Evolutionary conservation across 2,888 invertebrate genomes (phyloP).

Genomic region (Caenorhabditis sp.): DNA sequence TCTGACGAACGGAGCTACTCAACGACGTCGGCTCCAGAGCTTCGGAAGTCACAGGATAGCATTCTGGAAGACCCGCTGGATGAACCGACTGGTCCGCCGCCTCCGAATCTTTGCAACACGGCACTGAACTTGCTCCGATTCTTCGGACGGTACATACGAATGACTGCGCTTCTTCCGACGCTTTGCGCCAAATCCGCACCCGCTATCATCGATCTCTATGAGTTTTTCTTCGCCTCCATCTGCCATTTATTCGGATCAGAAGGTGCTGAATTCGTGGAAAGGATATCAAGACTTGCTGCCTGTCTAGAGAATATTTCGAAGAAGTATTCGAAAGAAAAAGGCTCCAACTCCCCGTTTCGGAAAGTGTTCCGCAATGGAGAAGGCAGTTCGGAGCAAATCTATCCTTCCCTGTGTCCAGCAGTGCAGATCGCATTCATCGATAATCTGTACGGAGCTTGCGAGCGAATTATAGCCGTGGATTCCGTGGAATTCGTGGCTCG

Average conservation of each 20-base stretch:
- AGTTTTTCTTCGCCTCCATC: conserved; percentile 71
- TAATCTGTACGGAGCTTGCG: conserved; percentile 87
- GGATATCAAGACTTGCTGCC: conserved; percentile 14
- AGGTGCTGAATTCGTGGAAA: conserved; percentile 46
- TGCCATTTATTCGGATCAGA: conserved; percentile 57
- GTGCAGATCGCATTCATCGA: conserved; percentile 81
- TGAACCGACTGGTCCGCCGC: conserved; percentile 40
- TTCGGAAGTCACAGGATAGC: conserved; percentile 20
- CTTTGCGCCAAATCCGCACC: conserved; percentile 71
- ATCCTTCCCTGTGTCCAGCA: conserved; percentile 57
- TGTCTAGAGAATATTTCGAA: conserved; percentile 42
- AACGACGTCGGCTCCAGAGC: conserved; percentile 13
- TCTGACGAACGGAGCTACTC: conserved; percentile 23
- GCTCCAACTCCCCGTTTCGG: conserved; percentile 13
- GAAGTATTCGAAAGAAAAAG: conserved; percentile 12
- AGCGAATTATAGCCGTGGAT: conserved; percentile 92
- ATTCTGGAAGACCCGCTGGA: conserved; percentile 35
- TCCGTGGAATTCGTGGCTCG: conserved; percentile 91
- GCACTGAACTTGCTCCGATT: conserved; percentile 75
- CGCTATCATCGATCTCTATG: conserved; percentile 72
- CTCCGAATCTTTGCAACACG: conserved; percentile 77
- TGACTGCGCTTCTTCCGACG: conserved; percentile 76
- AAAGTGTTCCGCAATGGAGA: conserved; percentile 27
- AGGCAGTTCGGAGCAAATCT: not conserved
- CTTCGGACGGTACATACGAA: conserved; percentile 75